Evolutionary conservation across 2,797 vertebrate genomes (phyloP).

Genomic region (Acipenser transmontanus): DNA sequence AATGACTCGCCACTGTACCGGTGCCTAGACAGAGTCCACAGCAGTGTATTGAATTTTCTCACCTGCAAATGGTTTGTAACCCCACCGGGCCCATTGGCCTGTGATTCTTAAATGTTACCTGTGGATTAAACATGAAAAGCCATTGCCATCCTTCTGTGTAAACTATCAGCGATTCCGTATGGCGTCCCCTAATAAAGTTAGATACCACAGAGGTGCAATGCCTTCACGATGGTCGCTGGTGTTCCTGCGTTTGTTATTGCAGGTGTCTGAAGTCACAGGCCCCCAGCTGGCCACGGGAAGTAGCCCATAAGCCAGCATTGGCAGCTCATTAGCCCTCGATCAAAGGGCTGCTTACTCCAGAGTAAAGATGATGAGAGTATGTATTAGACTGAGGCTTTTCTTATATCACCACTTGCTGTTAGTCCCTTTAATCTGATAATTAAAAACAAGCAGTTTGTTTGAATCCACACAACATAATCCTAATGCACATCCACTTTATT

Average conservation of each 20-base stretch:
- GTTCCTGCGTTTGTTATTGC: conserved; percentile 34
- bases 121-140: too few species aligned
- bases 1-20: too few species aligned
- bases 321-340: conserved; percentile 69
- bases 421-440: conserved; percentile 7
- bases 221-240: conserved; percentile 16
- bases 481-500: too few species aligned
- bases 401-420: conserved; percentile 1
- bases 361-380: conserved; percentile 10
- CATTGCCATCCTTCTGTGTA: too few species aligned
- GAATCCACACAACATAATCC: not conserved
- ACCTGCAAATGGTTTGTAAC: too few species aligned
- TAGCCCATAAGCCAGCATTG: conserved; percentile 51
- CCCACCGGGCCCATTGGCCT: too few species aligned
- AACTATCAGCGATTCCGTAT: too few species aligned
- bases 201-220: conserved; percentile 13
- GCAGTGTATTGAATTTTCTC: too few species aligned
- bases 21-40: too few species aligned
- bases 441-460: not conserved
- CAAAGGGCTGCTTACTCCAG: conserved; percentile 58
- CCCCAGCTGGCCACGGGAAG: conserved; percentile 42
- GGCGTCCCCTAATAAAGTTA: too few species aligned
- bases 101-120: too few species aligned
- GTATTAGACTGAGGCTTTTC: conserved; percentile 5
- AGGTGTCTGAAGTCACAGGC: conserved; percentile 39